These are phyloP conservation scores for Microctenopoma steveboyesi DNA, from an alignment of 2,797 vertebrate genomes.

Conservation along the genomic window DNA sequence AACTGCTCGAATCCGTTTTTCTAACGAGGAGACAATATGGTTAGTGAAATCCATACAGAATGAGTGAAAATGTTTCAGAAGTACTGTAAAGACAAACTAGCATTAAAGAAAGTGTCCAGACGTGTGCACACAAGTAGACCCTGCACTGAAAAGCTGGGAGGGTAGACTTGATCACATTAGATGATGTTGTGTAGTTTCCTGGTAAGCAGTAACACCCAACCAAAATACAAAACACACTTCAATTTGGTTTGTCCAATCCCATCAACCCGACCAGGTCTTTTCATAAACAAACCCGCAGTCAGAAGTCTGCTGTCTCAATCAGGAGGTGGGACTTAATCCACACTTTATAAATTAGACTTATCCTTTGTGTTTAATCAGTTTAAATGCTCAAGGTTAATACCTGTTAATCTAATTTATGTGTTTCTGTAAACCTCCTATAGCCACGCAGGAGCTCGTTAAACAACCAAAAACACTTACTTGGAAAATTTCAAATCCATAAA, in stretches of 20 bases:
- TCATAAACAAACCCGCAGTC: constrained; percentile 65
- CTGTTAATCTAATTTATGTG: constrained; percentile 60
- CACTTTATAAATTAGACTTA: constrained; percentile 62
- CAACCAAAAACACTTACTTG: constrained; percentile 83
- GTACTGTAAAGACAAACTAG: constrained; percentile 13
- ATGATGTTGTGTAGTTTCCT: background rate
- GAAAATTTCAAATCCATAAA: constrained; percentile 99
- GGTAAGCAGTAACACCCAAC: constrained; percentile 6
- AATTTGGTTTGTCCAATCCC: constrained; percentile 26
- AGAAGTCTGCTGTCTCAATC: constrained; percentile 63
- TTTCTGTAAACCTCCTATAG: constrained; percentile 15
- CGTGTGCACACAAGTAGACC: constrained; percentile 8
- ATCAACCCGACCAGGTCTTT: constrained; percentile 26
- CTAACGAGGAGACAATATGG: constrained; percentile 73
- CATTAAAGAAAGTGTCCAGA: background rate
- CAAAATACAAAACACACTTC: constrained; percentile 15
- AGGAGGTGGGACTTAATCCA: constrained; percentile 67
- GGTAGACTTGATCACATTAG: constrained; percentile 1
- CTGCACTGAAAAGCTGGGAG: background rate
- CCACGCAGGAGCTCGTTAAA: constrained; percentile 28
- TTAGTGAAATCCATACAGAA: constrained; percentile 26
- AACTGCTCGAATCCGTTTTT: constrained; percentile 99
- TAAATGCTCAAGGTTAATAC: constrained; percentile 59
- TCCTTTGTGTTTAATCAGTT: constrained; percentile 68
- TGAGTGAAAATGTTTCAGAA: constrained; percentile 21